Evolutionary conservation across 1,140 invertebrate genomes (phyloP).

Genomic region (Drosophila guanche): DNA sequence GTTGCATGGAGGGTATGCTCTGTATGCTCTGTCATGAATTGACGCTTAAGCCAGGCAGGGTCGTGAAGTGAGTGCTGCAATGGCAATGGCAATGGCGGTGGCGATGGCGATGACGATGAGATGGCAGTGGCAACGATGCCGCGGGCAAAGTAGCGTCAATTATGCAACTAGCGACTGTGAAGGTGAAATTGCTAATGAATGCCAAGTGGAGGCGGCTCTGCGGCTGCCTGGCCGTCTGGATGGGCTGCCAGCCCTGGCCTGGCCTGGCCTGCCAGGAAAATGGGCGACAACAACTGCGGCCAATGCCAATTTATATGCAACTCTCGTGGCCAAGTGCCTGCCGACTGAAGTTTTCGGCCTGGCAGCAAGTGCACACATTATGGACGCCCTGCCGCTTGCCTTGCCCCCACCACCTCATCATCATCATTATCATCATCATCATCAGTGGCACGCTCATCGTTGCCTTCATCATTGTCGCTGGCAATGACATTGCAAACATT

Average conservation of each 20-base stretch:
- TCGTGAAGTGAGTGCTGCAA: constrained; percentile 28
- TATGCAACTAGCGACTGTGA: constrained; percentile 68
- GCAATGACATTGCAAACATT: constrained; percentile 64
- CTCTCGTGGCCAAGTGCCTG: constrained; percentile 48
- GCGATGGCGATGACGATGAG: constrained; percentile 8
- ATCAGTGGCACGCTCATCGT: not conserved
- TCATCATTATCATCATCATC: not conserved
- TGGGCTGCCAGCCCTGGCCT: too few species aligned
- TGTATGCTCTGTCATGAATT: constrained; percentile 48
- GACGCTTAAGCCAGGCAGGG: constrained; percentile 38
- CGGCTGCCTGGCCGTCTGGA: too few species aligned
- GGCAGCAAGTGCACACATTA: constrained; percentile 65
- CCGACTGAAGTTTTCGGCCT: constrained; percentile 57
- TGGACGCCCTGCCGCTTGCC: constrained; percentile 1
- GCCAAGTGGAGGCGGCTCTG: constrained; percentile 42
- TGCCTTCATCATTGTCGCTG: constrained; percentile 10
- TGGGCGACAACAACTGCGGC: constrained; percentile 23
- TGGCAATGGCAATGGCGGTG: constrained; percentile 16
- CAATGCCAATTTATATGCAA: constrained; percentile 76
- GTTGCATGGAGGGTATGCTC: constrained; percentile 13
- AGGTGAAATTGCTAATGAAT: constrained; percentile 75
- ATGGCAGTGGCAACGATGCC: constrained; percentile 21
- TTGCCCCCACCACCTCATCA: not conserved
- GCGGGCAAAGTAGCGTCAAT: constrained; percentile 49
- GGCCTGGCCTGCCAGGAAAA: constrained; percentile 10